Conservation (phyloP, 2,888 invertebrate species). For the Hypolimnas misippus region DNA sequence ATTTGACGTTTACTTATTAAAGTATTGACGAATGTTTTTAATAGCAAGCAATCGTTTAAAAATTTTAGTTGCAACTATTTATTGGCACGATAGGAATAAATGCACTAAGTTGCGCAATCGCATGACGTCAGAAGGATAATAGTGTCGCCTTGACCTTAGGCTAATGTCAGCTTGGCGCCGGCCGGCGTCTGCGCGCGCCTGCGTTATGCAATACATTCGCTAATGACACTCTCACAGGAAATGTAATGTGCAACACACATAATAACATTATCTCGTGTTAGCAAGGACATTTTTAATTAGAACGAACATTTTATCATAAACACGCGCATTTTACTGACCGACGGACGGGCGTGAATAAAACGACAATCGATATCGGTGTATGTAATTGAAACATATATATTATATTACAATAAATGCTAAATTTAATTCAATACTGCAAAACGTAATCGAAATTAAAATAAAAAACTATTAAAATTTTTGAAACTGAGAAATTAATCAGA, state of each 20-base stretch:
- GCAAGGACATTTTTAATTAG: conserved; percentile 4
- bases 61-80: conserved; percentile 12
- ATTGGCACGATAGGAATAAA: conserved; percentile 26
- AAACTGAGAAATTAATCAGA: too few species aligned
- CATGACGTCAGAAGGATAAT: conserved; percentile 72
- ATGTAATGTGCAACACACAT: conserved; percentile 33
- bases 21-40: neutral
- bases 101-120: conserved; percentile 44
- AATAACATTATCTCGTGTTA: conserved; percentile 14
- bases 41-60: neutral
- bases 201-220: conserved; percentile 57
- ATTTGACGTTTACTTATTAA: too few species aligned
- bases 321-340: neutral
- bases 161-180: conserved; percentile 65
- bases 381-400: neutral
- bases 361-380: neutral
- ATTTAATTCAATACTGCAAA: too few species aligned
- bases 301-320: neutral
- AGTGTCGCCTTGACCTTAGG: conserved; percentile 75
- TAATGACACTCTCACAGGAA: conserved; percentile 48
- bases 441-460: too few species aligned
- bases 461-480: too few species aligned
- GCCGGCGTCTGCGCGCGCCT: conserved; percentile 55
- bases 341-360: neutral
- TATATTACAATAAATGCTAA: neutral